These are phyloP conservation scores for Strigamia transsilvanica DNA, from an alignment of 2,888 invertebrate species.

Conservation along the genomic window DNA sequence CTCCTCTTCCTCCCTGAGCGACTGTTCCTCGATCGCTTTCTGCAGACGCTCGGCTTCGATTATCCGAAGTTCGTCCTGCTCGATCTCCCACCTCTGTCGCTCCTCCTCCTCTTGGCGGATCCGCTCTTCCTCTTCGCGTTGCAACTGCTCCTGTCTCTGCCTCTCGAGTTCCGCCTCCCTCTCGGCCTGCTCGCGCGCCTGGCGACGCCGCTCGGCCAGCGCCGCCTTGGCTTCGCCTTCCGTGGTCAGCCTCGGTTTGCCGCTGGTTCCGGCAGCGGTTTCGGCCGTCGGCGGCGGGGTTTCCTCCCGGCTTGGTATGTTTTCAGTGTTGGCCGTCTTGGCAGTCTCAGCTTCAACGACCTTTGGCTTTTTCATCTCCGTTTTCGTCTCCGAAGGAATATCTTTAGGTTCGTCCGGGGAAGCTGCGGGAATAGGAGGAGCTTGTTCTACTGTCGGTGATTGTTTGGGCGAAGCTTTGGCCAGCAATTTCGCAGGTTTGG, in stretches of 20 bases:
- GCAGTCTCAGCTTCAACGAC: slow-evolving; percentile 10
- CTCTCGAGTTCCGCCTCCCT: slow-evolving; percentile 86
- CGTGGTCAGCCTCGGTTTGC: slow-evolving; percentile 77
- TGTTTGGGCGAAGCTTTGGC: slow-evolving; percentile 70
- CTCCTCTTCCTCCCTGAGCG: slow-evolving; percentile 77
- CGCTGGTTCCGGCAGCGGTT: slow-evolving; percentile 7
- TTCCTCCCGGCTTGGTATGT: slow-evolving; percentile 27
- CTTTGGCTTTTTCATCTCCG: slow-evolving; percentile 19
- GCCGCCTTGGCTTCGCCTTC: slow-evolving; percentile 95
- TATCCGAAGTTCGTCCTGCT: slow-evolving; percentile 76
- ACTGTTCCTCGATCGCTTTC: slow-evolving; percentile 77
- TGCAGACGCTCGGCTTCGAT: slow-evolving; percentile 86
- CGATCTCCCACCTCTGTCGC: slow-evolving; percentile 81
- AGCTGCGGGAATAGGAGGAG: slow-evolving; percentile 59
- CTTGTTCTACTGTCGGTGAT: slow-evolving; percentile 67
- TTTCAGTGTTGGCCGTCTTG: slow-evolving; percentile 6
- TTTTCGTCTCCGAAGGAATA: not conserved
- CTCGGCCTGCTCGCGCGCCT: slow-evolving; percentile 91
- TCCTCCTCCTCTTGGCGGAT: slow-evolving; percentile 82
- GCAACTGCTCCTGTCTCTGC: slow-evolving; percentile 66
- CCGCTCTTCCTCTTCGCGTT: slow-evolving; percentile 77
- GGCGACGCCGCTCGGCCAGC: slow-evolving; percentile 84
- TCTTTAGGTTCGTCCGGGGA: slow-evolving; percentile 48
- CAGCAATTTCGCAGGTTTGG: slow-evolving; percentile 44
- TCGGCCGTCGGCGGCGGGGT: slow-evolving; percentile 54